phyloP scores from a whole-genome alignment of 2,888 invertebrate species.

The Polylopha cassiicola region DNA sequence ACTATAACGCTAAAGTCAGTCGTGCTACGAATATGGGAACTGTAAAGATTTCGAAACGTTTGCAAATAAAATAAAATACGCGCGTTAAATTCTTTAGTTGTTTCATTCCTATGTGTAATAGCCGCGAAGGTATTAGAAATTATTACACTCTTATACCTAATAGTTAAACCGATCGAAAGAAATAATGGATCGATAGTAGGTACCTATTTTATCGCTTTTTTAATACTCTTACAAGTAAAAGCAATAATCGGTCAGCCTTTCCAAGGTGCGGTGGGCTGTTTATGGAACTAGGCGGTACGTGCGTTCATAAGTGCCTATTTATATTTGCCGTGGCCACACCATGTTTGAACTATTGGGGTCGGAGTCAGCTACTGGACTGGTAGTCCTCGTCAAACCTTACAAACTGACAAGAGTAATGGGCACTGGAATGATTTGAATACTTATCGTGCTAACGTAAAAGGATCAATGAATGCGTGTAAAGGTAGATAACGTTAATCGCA shows the following conservation, averaged over 20 bases:
- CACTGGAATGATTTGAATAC: slow-evolving; percentile 20
- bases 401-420: slow-evolving; percentile 20
- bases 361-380: slow-evolving; percentile 19
- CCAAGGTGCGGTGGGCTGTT: slow-evolving; percentile 16
- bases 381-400: slow-evolving; percentile 25
- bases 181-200: too few species aligned
- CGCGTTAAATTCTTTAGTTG: too few species aligned
- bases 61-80: too few species aligned
- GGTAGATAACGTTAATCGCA: slow-evolving; percentile 15
- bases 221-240: too few species aligned
- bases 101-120: too few species aligned
- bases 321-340: slow-evolving; percentile 14
- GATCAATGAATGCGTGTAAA: slow-evolving; percentile 1
- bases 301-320: slow-evolving; percentile 6
- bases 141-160: too few species aligned
- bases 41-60: too few species aligned
- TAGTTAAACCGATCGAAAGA: too few species aligned
- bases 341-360: slow-evolving; percentile 27
- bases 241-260: slow-evolving; percentile 16
- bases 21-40: too few species aligned
- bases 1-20: too few species aligned
- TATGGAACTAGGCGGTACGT: slow-evolving; percentile 21
- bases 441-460: slow-evolving; percentile 10
- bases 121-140: too few species aligned
- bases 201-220: too few species aligned